Conservation (phyloP, 2,797 vertebrate genomes). For the Decapterus maruadsi region DNA sequence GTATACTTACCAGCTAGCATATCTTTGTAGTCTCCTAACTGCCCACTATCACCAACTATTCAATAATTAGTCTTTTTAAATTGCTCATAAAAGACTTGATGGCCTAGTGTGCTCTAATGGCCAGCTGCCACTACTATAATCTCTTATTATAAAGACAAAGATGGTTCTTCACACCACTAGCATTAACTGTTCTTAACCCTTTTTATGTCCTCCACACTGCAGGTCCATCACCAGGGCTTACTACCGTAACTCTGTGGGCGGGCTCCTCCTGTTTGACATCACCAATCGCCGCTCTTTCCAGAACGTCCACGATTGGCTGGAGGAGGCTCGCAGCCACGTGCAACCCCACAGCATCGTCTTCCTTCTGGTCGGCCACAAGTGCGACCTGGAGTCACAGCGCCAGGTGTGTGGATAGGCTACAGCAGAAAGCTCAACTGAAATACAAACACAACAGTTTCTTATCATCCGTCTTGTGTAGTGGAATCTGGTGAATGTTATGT, state of each 20-base stretch:
- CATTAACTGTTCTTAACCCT: too few species aligned
- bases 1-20: too few species aligned
- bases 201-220: constrained; percentile 7
- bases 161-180: too few species aligned
- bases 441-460: too few species aligned
- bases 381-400: constrained; percentile 95
- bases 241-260: constrained; percentile 99
- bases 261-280: constrained; percentile 98
- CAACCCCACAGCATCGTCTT: constrained; percentile 99
- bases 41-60: too few species aligned
- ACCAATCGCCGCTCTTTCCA: constrained; percentile 99
- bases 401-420: constrained; percentile 77
- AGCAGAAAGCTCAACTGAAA: neutral
- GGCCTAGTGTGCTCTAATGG: too few species aligned
- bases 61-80: too few species aligned
- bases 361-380: constrained; percentile 97
- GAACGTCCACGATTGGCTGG: constrained; percentile 98
- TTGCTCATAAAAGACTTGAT: too few species aligned
- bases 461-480: neutral
- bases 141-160: too few species aligned
- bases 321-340: constrained; percentile 97
- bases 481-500: neutral
- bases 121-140: too few species aligned
- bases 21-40: too few species aligned
- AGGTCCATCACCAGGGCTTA: constrained; percentile 98